Percentiles rank a stretch among this genome's conserved stretches.
Evolutionary conservation across 2,113 vertebrate genomes (phyloP).

Genomic region (Gallinago undulata): DNA sequence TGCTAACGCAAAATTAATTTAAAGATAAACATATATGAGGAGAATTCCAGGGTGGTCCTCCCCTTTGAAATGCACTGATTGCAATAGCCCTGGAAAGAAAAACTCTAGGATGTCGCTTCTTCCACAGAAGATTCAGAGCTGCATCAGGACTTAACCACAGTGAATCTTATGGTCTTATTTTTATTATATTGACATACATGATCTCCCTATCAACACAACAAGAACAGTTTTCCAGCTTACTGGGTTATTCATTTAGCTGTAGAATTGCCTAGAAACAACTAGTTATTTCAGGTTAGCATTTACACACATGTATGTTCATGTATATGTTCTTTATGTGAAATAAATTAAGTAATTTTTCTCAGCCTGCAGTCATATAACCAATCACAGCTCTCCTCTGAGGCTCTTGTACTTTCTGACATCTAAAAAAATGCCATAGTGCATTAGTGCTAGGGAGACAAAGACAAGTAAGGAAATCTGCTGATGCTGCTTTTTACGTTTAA

Average conservation of each 20-base stretch:
- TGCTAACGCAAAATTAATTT: not conserved
- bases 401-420: conserved; percentile 13
- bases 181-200: not conserved
- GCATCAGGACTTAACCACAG: not conserved
- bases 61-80: not conserved
- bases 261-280: not conserved
- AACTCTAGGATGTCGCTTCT: not conserved
- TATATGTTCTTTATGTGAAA: not conserved
- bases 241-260: not conserved
- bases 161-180: not conserved
- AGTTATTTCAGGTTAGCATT: conserved; percentile 11
- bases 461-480: conserved; percentile 20
- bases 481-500: conserved; percentile 37
- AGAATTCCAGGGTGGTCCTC: not conserved
- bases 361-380: not conserved
- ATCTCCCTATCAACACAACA: not conserved
- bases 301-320: not conserved
- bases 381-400: not conserved
- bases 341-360: not conserved
- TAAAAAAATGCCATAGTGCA: not conserved
- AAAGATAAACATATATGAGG: not conserved
- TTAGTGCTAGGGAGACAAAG: conserved; percentile 48
- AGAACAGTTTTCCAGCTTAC: not conserved
- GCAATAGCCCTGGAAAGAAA: not conserved
- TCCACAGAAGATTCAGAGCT: not conserved